phyloP scores from a whole-genome alignment of 2,113 vertebrate genomes.

The Callocephalon fimbriatum region DNA sequence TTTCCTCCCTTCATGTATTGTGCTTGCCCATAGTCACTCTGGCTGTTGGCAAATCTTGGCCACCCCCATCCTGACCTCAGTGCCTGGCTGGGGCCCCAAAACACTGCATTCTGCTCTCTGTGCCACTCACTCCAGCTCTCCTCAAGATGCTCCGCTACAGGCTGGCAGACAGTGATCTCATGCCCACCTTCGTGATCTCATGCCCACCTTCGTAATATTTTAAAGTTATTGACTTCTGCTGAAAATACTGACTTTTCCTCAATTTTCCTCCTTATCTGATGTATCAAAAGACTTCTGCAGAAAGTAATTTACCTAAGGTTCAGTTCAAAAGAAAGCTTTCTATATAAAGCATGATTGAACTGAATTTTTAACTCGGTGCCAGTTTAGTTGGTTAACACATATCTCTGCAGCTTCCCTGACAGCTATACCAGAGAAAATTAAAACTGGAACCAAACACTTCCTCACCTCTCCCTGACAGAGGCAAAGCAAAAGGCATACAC shows the following conservation, averaged over 20 bases:
- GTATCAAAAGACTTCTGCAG: background rate
- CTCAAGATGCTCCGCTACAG: background rate
- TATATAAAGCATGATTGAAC: background rate
- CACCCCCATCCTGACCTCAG: background rate
- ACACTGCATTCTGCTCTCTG: background rate
- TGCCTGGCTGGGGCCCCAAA: background rate
- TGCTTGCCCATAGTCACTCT: background rate
- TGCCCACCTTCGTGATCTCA: accelerated
- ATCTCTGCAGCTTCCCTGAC: background rate
- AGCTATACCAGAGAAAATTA: background rate
- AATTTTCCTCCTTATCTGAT: background rate
- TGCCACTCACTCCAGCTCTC: background rate
- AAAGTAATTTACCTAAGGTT: background rate
- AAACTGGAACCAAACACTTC: background rate
- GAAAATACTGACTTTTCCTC: background rate
- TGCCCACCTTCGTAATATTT: background rate
- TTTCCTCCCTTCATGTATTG: background rate
- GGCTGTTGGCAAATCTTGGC: background rate
- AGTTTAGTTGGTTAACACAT: background rate
- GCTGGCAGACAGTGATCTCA: background rate
- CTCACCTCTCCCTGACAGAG: background rate
- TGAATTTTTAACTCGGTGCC: accelerated
- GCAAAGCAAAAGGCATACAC: background rate
- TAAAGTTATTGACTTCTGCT: background rate
- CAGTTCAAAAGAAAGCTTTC: background rate